Percentiles rank a stretch among this genome's conserved stretches.
Conservation (phyloP, 2,113 vertebrate species). For the Marcusenius ussheri region DNA sequence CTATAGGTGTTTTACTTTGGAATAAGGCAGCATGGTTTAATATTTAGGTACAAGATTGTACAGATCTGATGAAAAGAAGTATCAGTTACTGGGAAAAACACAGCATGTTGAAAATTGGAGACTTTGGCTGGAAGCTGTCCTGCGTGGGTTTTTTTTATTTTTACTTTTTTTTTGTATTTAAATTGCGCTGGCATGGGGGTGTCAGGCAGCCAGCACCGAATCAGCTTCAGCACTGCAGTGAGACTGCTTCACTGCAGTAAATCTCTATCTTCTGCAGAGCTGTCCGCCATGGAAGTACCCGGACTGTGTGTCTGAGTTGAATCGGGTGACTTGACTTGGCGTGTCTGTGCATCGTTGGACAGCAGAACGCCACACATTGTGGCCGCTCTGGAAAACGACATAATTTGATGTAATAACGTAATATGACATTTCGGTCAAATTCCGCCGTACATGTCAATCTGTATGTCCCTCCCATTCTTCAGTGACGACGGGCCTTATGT, state of each 20-base stretch:
- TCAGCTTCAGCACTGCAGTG: background rate
- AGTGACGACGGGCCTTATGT: constrained; percentile 40
- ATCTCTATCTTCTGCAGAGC: background rate
- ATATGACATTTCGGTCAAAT: constrained; percentile 63
- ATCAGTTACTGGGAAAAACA: constrained; percentile 56
- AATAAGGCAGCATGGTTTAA: constrained; percentile 75
- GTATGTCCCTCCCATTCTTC: background rate
- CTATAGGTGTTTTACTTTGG: constrained; percentile 81
- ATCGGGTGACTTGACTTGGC: constrained; percentile 13
- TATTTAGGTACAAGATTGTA: constrained; percentile 75
- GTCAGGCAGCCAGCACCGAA: background rate
- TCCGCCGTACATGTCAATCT: constrained; percentile 17
- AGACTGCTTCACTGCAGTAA: background rate
- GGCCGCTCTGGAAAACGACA: background rate
- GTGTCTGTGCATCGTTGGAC: background rate
- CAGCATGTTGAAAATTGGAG: constrained; percentile 21
- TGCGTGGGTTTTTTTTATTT: background rate
- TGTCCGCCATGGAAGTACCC: constrained; percentile 6
- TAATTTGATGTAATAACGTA: constrained; percentile 41
- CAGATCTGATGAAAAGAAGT: constrained; percentile 62
- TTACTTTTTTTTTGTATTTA: background rate
- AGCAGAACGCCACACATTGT: background rate
- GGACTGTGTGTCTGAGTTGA: constrained; percentile 25
- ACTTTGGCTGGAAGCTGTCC: constrained; percentile 1
- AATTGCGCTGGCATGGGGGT: background rate